phyloP scores from a whole-genome alignment of 2,797 vertebrate species.

The Lutjanus argentimaculatus region DNA sequence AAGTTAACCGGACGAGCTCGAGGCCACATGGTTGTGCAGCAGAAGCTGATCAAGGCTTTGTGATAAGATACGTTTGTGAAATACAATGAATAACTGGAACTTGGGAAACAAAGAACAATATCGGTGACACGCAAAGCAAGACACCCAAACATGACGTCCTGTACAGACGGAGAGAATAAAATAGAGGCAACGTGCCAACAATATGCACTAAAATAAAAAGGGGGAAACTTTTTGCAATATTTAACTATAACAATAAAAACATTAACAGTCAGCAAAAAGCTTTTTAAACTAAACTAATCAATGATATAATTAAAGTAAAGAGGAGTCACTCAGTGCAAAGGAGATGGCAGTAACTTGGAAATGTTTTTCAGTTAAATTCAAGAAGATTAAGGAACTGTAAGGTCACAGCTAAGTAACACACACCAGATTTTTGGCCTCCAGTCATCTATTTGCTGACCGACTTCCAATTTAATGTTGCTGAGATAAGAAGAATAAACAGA shows the following conservation, averaged over 20 bases:
- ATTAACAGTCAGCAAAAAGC: too few species aligned
- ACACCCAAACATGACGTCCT: not conserved
- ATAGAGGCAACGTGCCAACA: not conserved
- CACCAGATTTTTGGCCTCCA: not conserved
- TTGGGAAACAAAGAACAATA: not conserved
- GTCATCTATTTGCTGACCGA: too few species aligned
- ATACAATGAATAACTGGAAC: fast-evolving
- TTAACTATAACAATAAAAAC: too few species aligned
- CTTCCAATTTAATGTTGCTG: too few species aligned
- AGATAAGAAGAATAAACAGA: not conserved
- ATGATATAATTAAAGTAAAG: not conserved
- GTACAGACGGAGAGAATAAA: not conserved
- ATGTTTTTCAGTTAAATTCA: not conserved
- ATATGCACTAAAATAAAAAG: too few species aligned
- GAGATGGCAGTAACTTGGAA: not conserved
- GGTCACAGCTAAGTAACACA: not conserved
- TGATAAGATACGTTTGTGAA: not conserved
- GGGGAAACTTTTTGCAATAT: not conserved
- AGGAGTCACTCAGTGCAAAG: not conserved
- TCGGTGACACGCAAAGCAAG: not conserved
- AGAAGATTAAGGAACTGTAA: not conserved
- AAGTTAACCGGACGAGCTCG: not conserved
- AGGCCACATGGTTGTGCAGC: not conserved
- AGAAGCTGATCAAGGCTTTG: not conserved
- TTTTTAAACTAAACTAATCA: too few species aligned